Evolutionary conservation across 23 tunicate species (phyloP), one percentile per base, ranked within the genome.

Genomic region (Botrylloides violaceus): DNA sequence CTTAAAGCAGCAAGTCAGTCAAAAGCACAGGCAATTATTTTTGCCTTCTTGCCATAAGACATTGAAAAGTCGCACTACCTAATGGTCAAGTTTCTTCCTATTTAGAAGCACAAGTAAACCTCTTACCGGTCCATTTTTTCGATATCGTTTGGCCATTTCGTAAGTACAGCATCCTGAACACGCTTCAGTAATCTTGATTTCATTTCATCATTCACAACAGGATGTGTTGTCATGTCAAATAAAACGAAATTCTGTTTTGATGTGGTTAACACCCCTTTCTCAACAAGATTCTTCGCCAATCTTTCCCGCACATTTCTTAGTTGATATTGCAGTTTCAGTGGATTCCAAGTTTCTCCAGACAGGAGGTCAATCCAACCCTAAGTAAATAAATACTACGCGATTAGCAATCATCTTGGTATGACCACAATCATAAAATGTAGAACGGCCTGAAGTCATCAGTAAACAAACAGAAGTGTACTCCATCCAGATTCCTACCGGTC

Each of bases 341-440:
- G 99, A 75, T 95, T 95, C 99, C 99, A 95, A 22, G 99, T 95
- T 76, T 95, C 99, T 23, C 99, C 99, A 26, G 99, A 95, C 3
- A 95, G 77, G 25, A 95, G 50, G 60, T 95, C 99, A 34, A 95
- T 87, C 99, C 99, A 95, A 38, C 89, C 85, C 92, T 95, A 24
- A 43, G 15, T n/a, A n/a, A n/a, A n/a, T n/a, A n/a, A n/a, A n/a
- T n/a, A n/a, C n/a, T n/a, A n/a, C n/a, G n/a, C n/a, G n/a, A n/a
- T n/a, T n/a, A n/a, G n/a, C n/a, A n/a, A n/a, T n/a, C n/a, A n/a
- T n/a, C n/a, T n/a, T n/a, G n/a, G n/a, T n/a, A n/a, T n/a, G n/a
- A n/a, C n/a, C n/a, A n/a, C n/a, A n/a, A n/a, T n/a, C n/a, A n/a
- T n/a, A n/a, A n/a, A n/a, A n/a, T n/a, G n/a, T n/a, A n/a, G n/a